phyloP scores from a whole-genome alignment of 2,113 vertebrate species.

The Athene noctua region DNA sequence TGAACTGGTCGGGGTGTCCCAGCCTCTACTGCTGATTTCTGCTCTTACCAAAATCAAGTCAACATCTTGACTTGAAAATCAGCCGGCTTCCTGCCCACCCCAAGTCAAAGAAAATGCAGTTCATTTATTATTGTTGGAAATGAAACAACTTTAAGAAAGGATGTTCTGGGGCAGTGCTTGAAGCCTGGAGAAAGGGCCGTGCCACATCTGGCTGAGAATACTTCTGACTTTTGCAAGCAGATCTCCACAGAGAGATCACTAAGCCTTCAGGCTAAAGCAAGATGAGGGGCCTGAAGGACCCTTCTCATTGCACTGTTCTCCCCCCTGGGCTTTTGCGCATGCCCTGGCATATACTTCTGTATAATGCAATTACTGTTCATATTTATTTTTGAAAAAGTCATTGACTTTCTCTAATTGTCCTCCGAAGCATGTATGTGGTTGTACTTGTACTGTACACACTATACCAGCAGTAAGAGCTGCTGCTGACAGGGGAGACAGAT shows the following conservation, averaged over 20 bases:
- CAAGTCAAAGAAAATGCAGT: background rate
- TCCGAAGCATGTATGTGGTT: background rate
- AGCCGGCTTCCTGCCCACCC: background rate
- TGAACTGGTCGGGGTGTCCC: rapidly evolving
- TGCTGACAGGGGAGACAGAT: background rate
- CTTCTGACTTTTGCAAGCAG: background rate
- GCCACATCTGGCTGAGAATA: background rate
- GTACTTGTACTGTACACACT: background rate
- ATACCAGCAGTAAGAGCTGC: background rate
- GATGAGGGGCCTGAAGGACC: background rate
- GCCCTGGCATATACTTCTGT: background rate
- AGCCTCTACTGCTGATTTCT: background rate
- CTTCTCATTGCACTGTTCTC: background rate
- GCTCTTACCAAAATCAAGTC: background rate
- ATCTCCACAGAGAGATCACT: background rate
- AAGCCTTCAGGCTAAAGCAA: background rate
- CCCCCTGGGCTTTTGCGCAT: background rate
- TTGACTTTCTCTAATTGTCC: background rate
- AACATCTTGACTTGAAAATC: background rate
- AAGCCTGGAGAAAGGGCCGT: background rate
- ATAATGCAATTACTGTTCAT: background rate
- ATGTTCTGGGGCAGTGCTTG: background rate
- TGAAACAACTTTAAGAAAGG: background rate
- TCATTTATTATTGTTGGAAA: background rate
- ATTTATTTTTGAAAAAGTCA: background rate